These are phyloP conservation scores for Cheirogaleus major DNA, from an alignment of 2,797 vertebrate species.

Conservation along the genomic window DNA sequence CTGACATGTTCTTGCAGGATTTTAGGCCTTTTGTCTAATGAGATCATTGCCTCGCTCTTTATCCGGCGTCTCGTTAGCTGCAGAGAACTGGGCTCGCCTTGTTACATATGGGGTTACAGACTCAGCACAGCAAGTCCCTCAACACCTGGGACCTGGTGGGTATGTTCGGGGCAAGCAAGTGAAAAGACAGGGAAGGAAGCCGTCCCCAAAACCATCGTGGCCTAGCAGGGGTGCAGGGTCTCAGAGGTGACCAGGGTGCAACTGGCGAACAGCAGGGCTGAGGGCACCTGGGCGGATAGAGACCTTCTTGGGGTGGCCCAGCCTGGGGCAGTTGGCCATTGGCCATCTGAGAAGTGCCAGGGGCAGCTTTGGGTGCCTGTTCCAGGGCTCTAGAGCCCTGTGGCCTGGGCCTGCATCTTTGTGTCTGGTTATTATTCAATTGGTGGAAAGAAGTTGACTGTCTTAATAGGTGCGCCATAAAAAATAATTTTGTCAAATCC, in stretches of 20 bases:
- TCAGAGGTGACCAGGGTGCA: fast-evolving
- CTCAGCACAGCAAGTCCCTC: fast-evolving
- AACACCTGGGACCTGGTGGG: fast-evolving
- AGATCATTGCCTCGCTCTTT: fast-evolving
- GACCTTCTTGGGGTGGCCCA: background rate
- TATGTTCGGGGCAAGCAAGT: slow-evolving; percentile 3
- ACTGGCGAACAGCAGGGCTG: background rate
- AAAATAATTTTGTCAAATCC: background rate
- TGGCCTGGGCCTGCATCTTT: background rate
- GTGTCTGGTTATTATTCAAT: background rate
- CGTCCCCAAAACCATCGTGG: background rate
- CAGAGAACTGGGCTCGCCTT: background rate
- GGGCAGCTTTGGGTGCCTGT: no score
- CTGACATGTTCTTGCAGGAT: fast-evolving
- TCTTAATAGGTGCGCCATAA: background rate
- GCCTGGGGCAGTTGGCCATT: background rate
- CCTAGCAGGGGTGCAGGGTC: background rate
- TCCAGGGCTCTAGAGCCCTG: no score
- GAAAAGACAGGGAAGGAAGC: slow-evolving; percentile 11
- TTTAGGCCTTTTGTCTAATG: background rate
- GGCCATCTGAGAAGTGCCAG: fast-evolving
- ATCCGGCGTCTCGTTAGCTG: background rate
- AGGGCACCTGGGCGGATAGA: background rate
- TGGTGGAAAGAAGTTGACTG: background rate
- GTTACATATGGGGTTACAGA: background rate